These are phyloP conservation scores for Adelosebastes latens DNA, from an alignment of 2,797 vertebrate species.

Conservation along the genomic window DNA sequence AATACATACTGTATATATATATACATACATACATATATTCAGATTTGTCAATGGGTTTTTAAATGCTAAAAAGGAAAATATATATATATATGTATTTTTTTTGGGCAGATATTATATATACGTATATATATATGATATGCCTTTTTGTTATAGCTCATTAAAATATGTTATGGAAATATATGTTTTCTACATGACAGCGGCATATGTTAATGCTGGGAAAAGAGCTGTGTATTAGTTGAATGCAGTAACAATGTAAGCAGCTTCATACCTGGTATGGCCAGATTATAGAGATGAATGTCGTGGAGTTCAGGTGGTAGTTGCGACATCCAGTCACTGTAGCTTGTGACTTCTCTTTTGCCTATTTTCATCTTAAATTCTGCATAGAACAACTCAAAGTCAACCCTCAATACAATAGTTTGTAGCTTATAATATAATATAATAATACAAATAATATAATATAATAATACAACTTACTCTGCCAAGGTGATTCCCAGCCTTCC, in stretches of 20 bases:
- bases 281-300: constrained; percentile 40
- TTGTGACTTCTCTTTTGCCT: neutral
- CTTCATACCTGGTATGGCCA: constrained; percentile 66
- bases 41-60: too few relatives aligned
- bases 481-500: neutral
- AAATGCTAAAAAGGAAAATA: too few relatives aligned
- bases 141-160: neutral
- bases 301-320: constrained; percentile 48
- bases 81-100: too few relatives aligned
- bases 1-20: too few relatives aligned
- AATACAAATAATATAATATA: too few relatives aligned
- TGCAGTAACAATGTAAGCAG: neutral
- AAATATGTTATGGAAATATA: neutral
- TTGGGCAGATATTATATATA: too few relatives aligned
- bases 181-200: neutral
- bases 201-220: neutral
- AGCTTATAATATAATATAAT: neutral
- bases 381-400: neutral
- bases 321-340: constrained; percentile 67
- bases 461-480: constrained; percentile 9
- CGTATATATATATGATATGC: too few relatives aligned
- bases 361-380: neutral
- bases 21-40: too few relatives aligned
- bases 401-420: neutral
- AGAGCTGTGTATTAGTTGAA: neutral